Conservation (phyloP, 2,888 invertebrate genomes). For the Dicranocentrus wangi region DNA sequence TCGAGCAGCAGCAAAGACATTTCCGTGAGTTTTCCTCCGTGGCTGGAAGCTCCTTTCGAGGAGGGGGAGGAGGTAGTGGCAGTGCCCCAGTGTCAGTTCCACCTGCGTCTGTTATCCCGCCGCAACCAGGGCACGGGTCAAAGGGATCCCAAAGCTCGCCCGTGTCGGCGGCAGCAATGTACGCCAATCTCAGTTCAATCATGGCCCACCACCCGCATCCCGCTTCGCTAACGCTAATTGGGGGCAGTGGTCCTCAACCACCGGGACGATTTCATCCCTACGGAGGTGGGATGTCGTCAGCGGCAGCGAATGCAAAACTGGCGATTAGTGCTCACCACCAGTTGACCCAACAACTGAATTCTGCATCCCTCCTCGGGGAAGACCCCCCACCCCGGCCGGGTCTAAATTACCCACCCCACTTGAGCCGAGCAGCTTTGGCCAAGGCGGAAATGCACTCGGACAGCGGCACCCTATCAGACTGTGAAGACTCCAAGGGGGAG, state of each 20-base stretch:
- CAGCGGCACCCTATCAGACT: conserved; percentile 69
- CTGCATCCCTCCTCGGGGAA: background rate
- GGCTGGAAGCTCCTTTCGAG: conserved; percentile 17
- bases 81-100: conserved; percentile 48
- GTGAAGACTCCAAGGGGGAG: conserved; percentile 72
- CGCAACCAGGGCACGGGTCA: background rate
- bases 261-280: conserved; percentile 52
- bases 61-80: conserved; percentile 5
- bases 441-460: conserved; percentile 66
- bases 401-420: conserved; percentile 14
- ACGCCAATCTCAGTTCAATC: conserved; percentile 69
- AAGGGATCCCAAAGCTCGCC: conserved; percentile 38
- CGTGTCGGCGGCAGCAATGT: conserved; percentile 64
- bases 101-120: conserved; percentile 66
- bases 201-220: conserved; percentile 66
- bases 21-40: conserved; percentile 66
- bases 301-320: conserved; percentile 57
- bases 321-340: conserved; percentile 64
- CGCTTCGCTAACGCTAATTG: conserved; percentile 44
- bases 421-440: conserved; percentile 11
- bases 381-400: conserved; percentile 4
- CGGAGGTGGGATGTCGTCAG: conserved; percentile 34
- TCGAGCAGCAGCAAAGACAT: conserved; percentile 69
- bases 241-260: conserved; percentile 36
- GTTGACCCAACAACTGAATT: conserved; percentile 34